Evolutionary conservation across 2,113 vertebrate species (phyloP), one percentile per base, ranked within the genome.

Genomic region (Gopherus flavomarginatus): DNA sequence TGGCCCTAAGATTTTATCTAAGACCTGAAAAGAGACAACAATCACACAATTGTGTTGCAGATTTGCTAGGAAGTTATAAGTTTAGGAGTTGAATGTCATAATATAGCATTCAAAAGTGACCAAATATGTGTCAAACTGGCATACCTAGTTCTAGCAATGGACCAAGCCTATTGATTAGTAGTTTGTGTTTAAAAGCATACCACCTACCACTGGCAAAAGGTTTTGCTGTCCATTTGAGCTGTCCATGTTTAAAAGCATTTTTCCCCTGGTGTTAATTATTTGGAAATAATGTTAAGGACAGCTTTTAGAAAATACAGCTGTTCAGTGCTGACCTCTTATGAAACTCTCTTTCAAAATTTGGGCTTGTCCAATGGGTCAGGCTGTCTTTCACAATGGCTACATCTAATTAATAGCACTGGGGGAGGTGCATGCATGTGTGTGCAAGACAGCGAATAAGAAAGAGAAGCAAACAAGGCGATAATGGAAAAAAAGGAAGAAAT

Each of bases 381-480:
- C 17, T 35, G 29, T 19, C 16, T 69, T 69, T 69, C 29, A 13
- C 59, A 35, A 35, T 35, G 31, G 59, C 59, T 35, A 62, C 59
- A 62, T 31, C 59, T 62, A 62, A 62, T 31, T 35, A 62, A 62
- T 62, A 35, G 59, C 59, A 62, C 6, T 35, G 29, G 6, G 13
- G 17, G 65, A 21, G 35, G 7, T 8, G 65, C 11, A 22, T 19
- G 8, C n/a, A 19, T 69, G 35, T 8, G 53, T 54, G 11, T 35
- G 31, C 31, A 49, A 65, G 72, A 2, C 83, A n/a, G 29, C 1
- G 47, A 17, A 26, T n/a, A 53, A 56, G 8, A 38, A 29, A 16
- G 17, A 53, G 5, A 11, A 11, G 27, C 53, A 57, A 17, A n/a
- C 2, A 2, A 1, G 4, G 24, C 0, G 24, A n/a, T 65, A 38